These are phyloP conservation scores for Thaumatotibia leucotreta DNA, from an alignment of 1,140 invertebrate species.

Conservation along the genomic window DNA sequence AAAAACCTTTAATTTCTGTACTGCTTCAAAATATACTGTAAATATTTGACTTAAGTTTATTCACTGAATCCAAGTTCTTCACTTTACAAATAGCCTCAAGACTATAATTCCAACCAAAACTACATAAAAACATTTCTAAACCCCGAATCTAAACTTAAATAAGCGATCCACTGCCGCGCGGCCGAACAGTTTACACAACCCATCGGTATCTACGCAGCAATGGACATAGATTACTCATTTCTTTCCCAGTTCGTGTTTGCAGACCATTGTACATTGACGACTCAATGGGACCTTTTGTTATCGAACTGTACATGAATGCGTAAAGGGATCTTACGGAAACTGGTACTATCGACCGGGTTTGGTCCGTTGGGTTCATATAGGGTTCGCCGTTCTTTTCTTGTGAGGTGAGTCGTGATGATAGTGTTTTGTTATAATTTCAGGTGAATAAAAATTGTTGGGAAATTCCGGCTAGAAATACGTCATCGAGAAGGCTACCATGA, in stretches of 20 bases:
- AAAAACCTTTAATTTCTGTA: too few relatives aligned
- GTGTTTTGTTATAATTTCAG: too few relatives aligned
- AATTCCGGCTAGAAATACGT: too few relatives aligned
- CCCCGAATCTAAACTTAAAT: neutral
- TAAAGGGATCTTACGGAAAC: conserved; percentile 5
- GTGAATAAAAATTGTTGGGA: too few relatives aligned
- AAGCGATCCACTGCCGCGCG: neutral
- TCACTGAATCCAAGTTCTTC: too few relatives aligned
- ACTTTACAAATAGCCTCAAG: too few relatives aligned
- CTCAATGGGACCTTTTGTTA: conserved; percentile 32
- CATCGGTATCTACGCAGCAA: neutral
- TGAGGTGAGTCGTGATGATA: neutral
- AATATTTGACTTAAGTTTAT: too few relatives aligned
- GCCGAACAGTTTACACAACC: too few relatives aligned
- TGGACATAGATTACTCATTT: conserved; percentile 4
- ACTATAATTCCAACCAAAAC: neutral
- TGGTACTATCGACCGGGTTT: neutral
- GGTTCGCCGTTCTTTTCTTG: neutral
- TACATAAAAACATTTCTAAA: neutral
- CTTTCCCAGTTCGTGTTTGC: conserved; percentile 13
- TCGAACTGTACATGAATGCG: conserved; percentile 2
- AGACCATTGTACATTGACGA: conserved; percentile 39
- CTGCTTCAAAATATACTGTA: too few relatives aligned
- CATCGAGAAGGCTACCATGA: too few relatives aligned
- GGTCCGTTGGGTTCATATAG: neutral